Percentiles rank a stretch among this genome's conserved stretches.
Conservation (phyloP, 2,113 vertebrate genomes). For the Gasterosteus aculeatus region DNA sequence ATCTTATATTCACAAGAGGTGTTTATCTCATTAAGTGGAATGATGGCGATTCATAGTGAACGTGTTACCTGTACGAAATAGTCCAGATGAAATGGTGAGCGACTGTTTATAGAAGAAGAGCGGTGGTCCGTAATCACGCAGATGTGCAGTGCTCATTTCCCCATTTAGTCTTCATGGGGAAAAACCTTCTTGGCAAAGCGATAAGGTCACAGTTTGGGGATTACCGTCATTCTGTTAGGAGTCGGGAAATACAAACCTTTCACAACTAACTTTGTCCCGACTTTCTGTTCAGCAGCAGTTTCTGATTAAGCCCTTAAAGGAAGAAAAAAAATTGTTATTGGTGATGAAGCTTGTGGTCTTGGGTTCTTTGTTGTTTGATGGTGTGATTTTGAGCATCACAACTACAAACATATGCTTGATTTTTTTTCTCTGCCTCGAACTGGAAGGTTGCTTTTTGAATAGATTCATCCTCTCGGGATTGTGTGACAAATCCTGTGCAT, state of each 20-base stretch:
- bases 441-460: not conserved
- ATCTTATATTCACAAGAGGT: not conserved
- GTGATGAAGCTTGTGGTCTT: slow-evolving; percentile 40
- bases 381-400: slow-evolving; percentile 14
- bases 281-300: slow-evolving; percentile 51
- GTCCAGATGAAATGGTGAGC: not conserved
- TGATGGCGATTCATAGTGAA: not conserved
- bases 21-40: not conserved
- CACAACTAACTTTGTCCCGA: slow-evolving; percentile 43
- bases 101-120: slow-evolving; percentile 15
- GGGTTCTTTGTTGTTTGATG: slow-evolving; percentile 16
- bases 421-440: not conserved
- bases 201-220: slow-evolving; percentile 65
- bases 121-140: slow-evolving; percentile 32
- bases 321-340: slow-evolving; percentile 33
- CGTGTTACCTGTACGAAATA: not conserved
- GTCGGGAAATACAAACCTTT: slow-evolving; percentile 60
- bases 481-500: not conserved
- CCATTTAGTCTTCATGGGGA: slow-evolving; percentile 53
- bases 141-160: slow-evolving; percentile 50
- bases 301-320: slow-evolving; percentile 49
- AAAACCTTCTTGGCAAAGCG: slow-evolving; percentile 48
- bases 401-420: slow-evolving; percentile 16
- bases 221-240: slow-evolving; percentile 26
- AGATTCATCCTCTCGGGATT: not conserved